A percentile compares a stretch with the other conserved stretches of the same genome.
Evolutionary conservation across 2,888 invertebrate genomes (phyloP).

Genomic region (Eumacrocentrus americanus): DNA sequence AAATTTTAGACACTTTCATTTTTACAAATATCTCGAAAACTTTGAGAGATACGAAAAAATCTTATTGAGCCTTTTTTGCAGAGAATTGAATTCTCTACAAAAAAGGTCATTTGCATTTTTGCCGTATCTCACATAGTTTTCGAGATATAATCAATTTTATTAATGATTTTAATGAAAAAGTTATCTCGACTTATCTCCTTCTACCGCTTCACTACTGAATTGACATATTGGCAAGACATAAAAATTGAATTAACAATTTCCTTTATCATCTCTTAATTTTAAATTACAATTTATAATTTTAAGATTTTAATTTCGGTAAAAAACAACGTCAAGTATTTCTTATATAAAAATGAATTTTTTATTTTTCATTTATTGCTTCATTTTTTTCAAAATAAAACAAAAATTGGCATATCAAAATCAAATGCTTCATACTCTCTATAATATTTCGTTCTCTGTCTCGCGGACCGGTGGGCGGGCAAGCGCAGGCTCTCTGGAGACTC

Average conservation of each 20-base stretch:
- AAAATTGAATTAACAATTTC: neutral
- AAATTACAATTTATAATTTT: too few species aligned
- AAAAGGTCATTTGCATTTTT: neutral
- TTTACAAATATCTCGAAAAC: neutral
- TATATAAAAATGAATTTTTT: too few species aligned
- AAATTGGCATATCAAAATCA: neutral
- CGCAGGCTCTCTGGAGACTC: slow-evolving; percentile 23
- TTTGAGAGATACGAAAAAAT: neutral
- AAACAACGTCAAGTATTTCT: too few species aligned
- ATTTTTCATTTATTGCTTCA: too few species aligned
- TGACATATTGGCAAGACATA: too few species aligned
- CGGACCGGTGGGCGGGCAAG: slow-evolving; percentile 24
- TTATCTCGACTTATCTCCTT: too few species aligned
- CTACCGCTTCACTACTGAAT: too few species aligned
- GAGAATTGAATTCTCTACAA: neutral
- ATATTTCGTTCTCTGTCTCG: neutral
- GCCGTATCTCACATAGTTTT: neutral
- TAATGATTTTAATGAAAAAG: too few species aligned
- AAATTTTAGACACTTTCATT: neutral
- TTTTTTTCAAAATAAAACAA: too few species aligned
- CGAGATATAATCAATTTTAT: neutral
- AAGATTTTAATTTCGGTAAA: too few species aligned
- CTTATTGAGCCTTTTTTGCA: neutral
- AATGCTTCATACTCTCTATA: neutral
- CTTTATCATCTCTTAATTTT: neutral